Evolutionary conservation across 2,113 vertebrate genomes (phyloP), one percentile per base, ranked within the genome.

Genomic region (Neopipo cinnamomea): DNA sequence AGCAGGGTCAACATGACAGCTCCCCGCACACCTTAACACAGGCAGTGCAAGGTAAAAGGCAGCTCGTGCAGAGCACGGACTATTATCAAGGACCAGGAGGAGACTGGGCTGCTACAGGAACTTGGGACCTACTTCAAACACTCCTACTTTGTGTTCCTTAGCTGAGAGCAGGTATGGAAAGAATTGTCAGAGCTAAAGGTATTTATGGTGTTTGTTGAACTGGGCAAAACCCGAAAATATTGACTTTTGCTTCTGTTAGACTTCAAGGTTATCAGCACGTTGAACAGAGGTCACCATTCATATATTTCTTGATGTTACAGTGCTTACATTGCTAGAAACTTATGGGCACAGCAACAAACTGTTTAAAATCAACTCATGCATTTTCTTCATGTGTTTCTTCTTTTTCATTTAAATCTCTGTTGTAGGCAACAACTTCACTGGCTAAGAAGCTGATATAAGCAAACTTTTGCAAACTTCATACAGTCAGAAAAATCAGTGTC

Each of bases 231-330:
- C 24, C 81, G 74, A 90, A 90, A 88, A 88, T 85, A 75, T 0
- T 94, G 85, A 91, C 76, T 93, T 92, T 61, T 83, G 66, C 76
- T 84, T 75, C 77, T 86, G 52, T 46, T 85, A 86, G 68, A 62
- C 56, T 81, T 83, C 72, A 94, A 41, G 62, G 73, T 47, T 81
- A 95, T 73, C 35, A 47, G 61, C 17, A 31, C 47, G 13, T 5
- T 71, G 75, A 94, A 80, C 35, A 87, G 59, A 91, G 63, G 42
- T 58, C 47, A n/a, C 20, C 14, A 39, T 46, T 86, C 33, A 19
- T 44, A 1, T 15, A 73, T 47, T 90, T 80, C 50, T 76, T 76
- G 13, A 66, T 88, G 49, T 61, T 89, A 76, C 17, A n/a, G 35
- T 25, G 37, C 49, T 81, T 53, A 63, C 66, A 59, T 22, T 52